Evolutionary conservation across 2,113 vertebrate species (phyloP).

Genomic region (Arizona elegans): DNA sequence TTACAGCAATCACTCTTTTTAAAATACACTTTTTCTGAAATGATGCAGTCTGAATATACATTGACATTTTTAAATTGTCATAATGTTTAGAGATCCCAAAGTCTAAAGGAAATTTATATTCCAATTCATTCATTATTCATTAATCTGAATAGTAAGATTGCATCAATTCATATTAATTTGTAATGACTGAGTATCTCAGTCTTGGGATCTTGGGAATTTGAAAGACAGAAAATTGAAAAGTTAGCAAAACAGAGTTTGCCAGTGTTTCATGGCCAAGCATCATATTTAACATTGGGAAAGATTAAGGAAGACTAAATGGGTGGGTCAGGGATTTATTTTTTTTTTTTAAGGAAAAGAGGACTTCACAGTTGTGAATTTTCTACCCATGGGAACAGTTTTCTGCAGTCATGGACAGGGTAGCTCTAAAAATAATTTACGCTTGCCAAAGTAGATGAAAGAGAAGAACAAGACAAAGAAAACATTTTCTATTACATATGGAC

Average conservation of each 20-base stretch:
- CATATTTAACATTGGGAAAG: too few species aligned
- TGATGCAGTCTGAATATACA: neutral
- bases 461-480: neutral
- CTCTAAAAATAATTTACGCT: too few species aligned
- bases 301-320: too few species aligned
- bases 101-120: neutral
- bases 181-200: neutral
- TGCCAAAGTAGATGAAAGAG: neutral
- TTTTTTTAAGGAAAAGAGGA: too few species aligned
- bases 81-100: neutral
- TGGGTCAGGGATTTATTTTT: too few species aligned
- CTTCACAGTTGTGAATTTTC: too few species aligned
- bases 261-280: neutral
- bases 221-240: neutral
- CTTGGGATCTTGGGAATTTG: neutral
- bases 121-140: neutral
- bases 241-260: neutral
- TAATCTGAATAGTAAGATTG: neutral
- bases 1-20: neutral
- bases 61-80: neutral
- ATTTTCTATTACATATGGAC: neutral
- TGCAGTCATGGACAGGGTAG: too few species aligned
- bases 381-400: too few species aligned
- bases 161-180: neutral
- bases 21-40: neutral